Conservation (phyloP, 2,113 vertebrate species). For the Carassius gibelio region DNA sequence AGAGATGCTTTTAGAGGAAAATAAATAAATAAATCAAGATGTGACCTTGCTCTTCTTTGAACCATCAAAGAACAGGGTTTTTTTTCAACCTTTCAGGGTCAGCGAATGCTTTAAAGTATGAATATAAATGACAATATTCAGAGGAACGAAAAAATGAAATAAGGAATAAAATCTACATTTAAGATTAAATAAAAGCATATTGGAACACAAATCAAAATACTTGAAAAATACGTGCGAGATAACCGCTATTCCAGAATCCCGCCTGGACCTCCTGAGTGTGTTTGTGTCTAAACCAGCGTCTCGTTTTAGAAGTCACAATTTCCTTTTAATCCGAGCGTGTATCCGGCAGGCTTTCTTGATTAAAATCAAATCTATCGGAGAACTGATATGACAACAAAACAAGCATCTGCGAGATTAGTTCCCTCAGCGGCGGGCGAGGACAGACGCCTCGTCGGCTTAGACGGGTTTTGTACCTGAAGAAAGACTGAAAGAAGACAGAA, state of each 20-base stretch:
- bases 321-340: not conserved
- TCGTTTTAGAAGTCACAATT: not conserved
- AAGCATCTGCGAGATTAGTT: conserved; percentile 1
- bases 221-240: not conserved
- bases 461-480: not conserved
- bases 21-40: not conserved
- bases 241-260: not conserved
- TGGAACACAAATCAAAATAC: not conserved
- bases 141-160: not conserved
- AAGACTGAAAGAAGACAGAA: not conserved
- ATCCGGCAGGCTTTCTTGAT: not conserved
- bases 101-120: not conserved
- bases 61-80: not conserved
- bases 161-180: too few species aligned
- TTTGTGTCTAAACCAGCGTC: not conserved
- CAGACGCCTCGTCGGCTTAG: not conserved
- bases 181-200: too few species aligned
- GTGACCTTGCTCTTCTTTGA: conserved; percentile 16
- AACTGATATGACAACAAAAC: not conserved
- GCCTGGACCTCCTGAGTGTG: not conserved
- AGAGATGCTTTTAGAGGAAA: not conserved
- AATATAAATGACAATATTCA: not conserved
- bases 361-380: not conserved
- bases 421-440: not conserved
- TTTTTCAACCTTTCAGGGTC: conserved; percentile 26